Conservation (phyloP, 2,797 vertebrate species). For the Lacerta agilis region DNA sequence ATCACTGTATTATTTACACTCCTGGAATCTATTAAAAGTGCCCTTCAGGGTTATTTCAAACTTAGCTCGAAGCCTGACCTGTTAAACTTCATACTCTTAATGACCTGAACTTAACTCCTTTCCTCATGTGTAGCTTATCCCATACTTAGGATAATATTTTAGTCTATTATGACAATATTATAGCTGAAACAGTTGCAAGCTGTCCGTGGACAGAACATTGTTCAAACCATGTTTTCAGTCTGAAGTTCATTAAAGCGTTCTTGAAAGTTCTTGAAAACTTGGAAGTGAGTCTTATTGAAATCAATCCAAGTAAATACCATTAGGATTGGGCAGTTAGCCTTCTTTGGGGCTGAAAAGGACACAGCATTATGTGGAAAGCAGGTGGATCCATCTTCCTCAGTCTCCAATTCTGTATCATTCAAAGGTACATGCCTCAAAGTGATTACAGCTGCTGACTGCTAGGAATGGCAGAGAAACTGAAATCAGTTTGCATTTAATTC, state of each 20-base stretch:
- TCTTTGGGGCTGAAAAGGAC: background rate
- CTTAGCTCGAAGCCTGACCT: background rate
- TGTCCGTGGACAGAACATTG: background rate
- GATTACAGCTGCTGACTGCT: background rate
- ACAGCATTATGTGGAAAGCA: background rate
- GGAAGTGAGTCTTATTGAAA: background rate
- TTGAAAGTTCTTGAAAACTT: background rate
- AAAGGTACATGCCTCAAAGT: background rate
- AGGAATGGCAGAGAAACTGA: no score
- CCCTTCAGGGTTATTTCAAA: conserved; percentile 27
- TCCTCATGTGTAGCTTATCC: background rate
- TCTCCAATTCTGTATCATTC: background rate
- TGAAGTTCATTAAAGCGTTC: background rate
- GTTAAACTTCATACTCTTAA: conserved; percentile 18
- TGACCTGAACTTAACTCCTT: background rate
- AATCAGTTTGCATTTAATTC: no score
- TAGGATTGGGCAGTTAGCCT: background rate
- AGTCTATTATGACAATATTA: background rate
- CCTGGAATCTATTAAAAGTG: conserved; percentile 28
- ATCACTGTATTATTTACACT: background rate
- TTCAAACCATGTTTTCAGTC: background rate
- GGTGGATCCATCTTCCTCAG: background rate
- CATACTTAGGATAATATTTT: background rate
- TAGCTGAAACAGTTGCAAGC: background rate
- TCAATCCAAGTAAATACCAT: background rate